Base-by-base conservation (phyloP, 2,797 vertebrate genomes). In the Lagothrix lagotricha region DNA sequence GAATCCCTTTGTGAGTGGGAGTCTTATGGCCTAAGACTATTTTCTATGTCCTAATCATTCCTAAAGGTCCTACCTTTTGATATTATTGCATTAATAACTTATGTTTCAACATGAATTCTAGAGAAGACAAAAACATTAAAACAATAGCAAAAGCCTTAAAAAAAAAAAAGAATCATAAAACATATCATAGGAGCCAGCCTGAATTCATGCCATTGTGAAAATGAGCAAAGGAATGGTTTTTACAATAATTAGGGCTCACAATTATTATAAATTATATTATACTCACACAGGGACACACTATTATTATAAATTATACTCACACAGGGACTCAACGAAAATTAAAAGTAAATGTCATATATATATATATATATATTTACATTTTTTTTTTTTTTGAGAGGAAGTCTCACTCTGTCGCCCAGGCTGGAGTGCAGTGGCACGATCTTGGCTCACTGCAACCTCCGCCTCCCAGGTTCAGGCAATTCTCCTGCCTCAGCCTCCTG, bases 361-460 rank as follows among this genome's bases (percentile, higher is more conserved):
- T 50, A 50, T 50, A 50, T 48, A 48, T 48, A 48, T 14, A 48
- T 48, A 48, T 48, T n/a, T n/a, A n/a, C n/a, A n/a, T 41, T 4
- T 41, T 13, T 58, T 28, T 13, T 61, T 30, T 61, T 61, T 30
- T 61, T 30, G 28, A 61, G 28, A 61, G 1, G 5, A 14, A 61
- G 58, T 14, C 28, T 61, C 6, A 6, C 58, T 61, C 13, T 33
- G 5, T 61, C 0, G 0, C 2, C 6, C 58, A 15, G 30, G 30
- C 58, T 64, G 58, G 58, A 64, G 58, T 33, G 58, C 58, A 64
- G 13, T 64, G 58, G 28, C 6, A 15, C 0, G 14, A 30, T 33
- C 30, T 30, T 1, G 58, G 30, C 58, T 64, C 28, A 64, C 58
- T 33, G 13, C 5, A 64, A 33, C 28, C 30, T 30, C 28, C 3